Evolutionary conservation across 2,888 invertebrate genomes (phyloP), one percentile per base, ranked within the genome.

Genomic region (Brachypterus glaber): DNA sequence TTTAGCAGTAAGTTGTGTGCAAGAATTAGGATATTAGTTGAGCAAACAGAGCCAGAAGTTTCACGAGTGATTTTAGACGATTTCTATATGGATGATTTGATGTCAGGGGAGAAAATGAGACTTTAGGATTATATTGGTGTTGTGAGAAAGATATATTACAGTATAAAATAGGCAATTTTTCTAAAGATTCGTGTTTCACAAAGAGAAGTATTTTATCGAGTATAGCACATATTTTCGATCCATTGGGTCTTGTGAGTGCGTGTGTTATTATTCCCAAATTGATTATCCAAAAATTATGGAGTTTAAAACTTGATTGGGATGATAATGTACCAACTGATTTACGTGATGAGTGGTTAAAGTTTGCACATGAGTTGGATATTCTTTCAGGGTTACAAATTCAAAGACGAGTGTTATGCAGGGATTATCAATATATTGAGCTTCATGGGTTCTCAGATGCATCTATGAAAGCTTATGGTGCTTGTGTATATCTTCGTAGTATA

Each of bases 91-190:
- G 44, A 42, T 13, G 37, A 42, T 30, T n/a, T 42, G 7, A n/a
- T 44, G n/a, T 39, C 15, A 11, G 41, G 44, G 3, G 17, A 30
- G 8, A 18, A 44, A 13, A 29, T 2, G 44, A 44, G 36, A 40
- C 41, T 8, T 30, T 46, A 31, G 44, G 46, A 9, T 21, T 46
- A 12, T 2, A 21, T 7, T 46, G 46, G 46, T 17, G 15, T 30
- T 18, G 30, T 16, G 4, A 37, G 11, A 1, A 4, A 16, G 44
- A 42, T 37, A 26, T 14, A 7, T 15, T n/a, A n/a, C n/a, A n/a
- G n/a, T n/a, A n/a, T n/a, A n/a, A n/a, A n/a, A n/a, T n/a, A n/a
- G n/a, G n/a, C n/a, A n/a, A n/a, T n/a, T n/a, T n/a, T n/a, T n/a
- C n/a, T n/a, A n/a, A n/a, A n/a, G n/a, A n/a, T n/a, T n/a, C n/a